Base-by-base conservation (phyloP, 2,797 vertebrate genomes). In the Tragelaphus oryx region DNA sequence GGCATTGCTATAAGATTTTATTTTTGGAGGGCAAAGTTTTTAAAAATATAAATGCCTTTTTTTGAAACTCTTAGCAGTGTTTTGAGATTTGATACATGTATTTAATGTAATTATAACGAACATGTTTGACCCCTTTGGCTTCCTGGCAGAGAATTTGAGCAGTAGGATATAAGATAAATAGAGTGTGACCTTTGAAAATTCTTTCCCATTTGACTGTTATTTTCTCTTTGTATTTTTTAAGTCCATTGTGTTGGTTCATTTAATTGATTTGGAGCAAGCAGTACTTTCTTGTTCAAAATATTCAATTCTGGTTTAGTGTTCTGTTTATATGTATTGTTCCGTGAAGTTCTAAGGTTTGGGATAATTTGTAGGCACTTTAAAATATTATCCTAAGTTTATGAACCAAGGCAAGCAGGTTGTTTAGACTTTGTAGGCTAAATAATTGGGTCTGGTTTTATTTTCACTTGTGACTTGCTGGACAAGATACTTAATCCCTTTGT, bases 381-480 rank as follows among this genome's bases (percentile, higher is more conserved):
- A 93, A 75, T 95, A 94, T 46, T 91, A 33, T 74, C 48, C 18
- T 86, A 74, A 89, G 79, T 96, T 97, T 94, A 94, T 68, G 76
- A 96, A 76, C 52, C 89, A 91, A 95, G 75, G 76, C 88, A 96
- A 62, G 57, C 54, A 96, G 79, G 52, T 91, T 92, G 89, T 93
- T 96, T 96, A 97, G 81, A 93, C 62, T 96, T 95, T 86, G 87
- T 75, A 87, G 60, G 68, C 65, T 94, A 92, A 94, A 93, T 97
- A 97, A 96, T 94, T 97, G 81, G 93, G 82, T 94, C 93, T 96
- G 93, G 96, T 97, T 94, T 96, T 95, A 91, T 92, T 96, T 97
- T 97, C 79, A 76, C 60, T 95, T 76, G 85, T 94, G 80, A 94
- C 92, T 97, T 97, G 94, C 93, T 95, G 57, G 89, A 96, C 65